Conservation (phyloP, 2,797 vertebrate species). For the Babyrousa celebensis region DNA sequence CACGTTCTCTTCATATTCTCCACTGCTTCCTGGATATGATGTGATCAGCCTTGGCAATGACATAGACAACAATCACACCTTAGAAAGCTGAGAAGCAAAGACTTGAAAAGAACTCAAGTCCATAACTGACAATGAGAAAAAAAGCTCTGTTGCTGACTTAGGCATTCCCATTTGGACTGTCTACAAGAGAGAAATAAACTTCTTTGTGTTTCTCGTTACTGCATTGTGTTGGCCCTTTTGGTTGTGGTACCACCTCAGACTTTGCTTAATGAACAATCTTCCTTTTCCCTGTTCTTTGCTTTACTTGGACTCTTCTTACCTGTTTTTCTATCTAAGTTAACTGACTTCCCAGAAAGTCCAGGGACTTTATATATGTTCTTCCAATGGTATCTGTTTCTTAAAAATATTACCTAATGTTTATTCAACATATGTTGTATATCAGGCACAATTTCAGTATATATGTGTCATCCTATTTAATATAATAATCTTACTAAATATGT, state of each 20-base stretch:
- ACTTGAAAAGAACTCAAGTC: not conserved
- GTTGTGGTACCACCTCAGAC: not conserved
- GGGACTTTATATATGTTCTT: not conserved
- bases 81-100: not conserved
- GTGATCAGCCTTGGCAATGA: not conserved
- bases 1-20: not conserved
- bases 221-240: not conserved
- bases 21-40: too few species aligned
- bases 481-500: not conserved
- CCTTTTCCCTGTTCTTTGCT: not conserved
- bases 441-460: not conserved
- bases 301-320: not conserved
- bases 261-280: slow-evolving; percentile 21
- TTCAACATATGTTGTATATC: not conserved
- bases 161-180: not conserved
- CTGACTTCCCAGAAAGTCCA: not conserved
- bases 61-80: not conserved
- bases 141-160: too few species aligned
- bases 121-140: not conserved
- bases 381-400: not conserved
- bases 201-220: not conserved
- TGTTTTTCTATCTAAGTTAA: not conserved
- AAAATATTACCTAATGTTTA: not conserved
- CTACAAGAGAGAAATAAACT: not conserved
- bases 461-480: not conserved